Conservation (phyloP, 2,113 vertebrate genomes). For the Pseudolaguvia tuberculata region DNA sequence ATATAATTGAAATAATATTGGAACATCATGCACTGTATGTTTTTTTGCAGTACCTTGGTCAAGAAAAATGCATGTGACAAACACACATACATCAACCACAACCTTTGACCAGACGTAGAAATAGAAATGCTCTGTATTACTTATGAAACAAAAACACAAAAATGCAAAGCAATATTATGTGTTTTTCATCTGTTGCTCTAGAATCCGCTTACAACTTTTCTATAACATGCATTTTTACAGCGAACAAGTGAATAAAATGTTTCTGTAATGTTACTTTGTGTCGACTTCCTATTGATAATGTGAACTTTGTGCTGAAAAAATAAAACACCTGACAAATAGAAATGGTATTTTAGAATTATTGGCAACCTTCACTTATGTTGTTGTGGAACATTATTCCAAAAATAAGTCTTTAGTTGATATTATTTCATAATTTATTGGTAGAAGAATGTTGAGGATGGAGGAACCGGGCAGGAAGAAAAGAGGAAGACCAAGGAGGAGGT, state of each 20-base stretch:
- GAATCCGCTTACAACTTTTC: slow-evolving; percentile 50
- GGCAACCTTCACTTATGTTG: too few species aligned
- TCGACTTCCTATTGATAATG: background rate
- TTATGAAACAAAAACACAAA: slow-evolving; percentile 40
- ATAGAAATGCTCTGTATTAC: slow-evolving; percentile 47
- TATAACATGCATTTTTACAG: slow-evolving; percentile 55
- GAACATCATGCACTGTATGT: slow-evolving; percentile 2
- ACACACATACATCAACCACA: slow-evolving; percentile 19
- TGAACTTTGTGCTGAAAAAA: background rate
- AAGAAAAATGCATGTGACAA: slow-evolving; percentile 29
- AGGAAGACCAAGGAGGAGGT: too few species aligned
- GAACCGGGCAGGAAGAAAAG: too few species aligned
- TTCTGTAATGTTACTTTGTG: slow-evolving; percentile 41
- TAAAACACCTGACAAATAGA: too few species aligned
- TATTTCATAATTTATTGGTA: too few species aligned
- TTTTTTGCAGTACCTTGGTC: slow-evolving; percentile 1
- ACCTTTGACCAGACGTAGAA: slow-evolving; percentile 29
- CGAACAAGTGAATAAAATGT: slow-evolving; percentile 50
- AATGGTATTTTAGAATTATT: too few species aligned
- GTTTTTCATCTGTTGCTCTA: slow-evolving; percentile 44
- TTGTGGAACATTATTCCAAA: too few species aligned
- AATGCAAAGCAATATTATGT: slow-evolving; percentile 50
- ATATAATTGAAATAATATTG: too few species aligned
- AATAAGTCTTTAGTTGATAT: too few species aligned
- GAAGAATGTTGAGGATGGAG: too few species aligned